phyloP scores from a whole-genome alignment of 2,888 invertebrate genomes.

The Drosophila phalerata region DNA sequence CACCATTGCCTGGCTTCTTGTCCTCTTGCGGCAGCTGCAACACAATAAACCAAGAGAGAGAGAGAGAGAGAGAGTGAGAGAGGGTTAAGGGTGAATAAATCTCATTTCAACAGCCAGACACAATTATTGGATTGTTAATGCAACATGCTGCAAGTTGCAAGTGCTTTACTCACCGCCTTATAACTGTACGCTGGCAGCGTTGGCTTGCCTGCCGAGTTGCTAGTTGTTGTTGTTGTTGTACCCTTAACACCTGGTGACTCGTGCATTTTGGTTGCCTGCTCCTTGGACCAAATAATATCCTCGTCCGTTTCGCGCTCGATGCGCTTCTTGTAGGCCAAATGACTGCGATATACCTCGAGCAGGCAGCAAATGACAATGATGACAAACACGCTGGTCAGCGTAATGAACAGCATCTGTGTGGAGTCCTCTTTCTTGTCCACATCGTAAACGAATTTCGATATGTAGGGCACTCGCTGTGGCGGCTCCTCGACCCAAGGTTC shows the following conservation, averaged over 20 bases:
- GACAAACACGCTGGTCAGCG: slow-evolving; percentile 91
- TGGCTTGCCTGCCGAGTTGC: slow-evolving; percentile 1
- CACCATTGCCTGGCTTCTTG: slow-evolving; percentile 80
- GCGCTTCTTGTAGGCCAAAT: slow-evolving; percentile 90
- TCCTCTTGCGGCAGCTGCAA: slow-evolving; percentile 84
- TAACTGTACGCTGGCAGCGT: slow-evolving; percentile 85
- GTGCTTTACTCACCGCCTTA: slow-evolving; percentile 86
- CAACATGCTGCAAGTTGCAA: slow-evolving; percentile 45
- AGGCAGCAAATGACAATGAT: slow-evolving; percentile 89
- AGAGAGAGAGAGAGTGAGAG: neutral
- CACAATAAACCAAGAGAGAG: slow-evolving; percentile 1
- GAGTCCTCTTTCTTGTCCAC: slow-evolving; percentile 92
- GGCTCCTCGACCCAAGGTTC: slow-evolving; percentile 92
- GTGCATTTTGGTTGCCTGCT: slow-evolving; percentile 90
- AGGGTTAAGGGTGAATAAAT: slow-evolving; percentile 36
- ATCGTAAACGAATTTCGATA: slow-evolving; percentile 89
- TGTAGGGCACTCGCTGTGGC: slow-evolving; percentile 91
- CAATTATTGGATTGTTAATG: slow-evolving; percentile 32
- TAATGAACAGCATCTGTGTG: slow-evolving; percentile 92
- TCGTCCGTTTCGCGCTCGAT: slow-evolving; percentile 92
- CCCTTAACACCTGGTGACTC: slow-evolving; percentile 87
- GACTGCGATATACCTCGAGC: slow-evolving; percentile 92
- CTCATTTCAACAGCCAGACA: slow-evolving; percentile 40
- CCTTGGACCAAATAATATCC: slow-evolving; percentile 90
- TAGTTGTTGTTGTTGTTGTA: neutral